Evolutionary conservation across 2,888 invertebrate species (phyloP).

Genomic region (Gastrophysa polygoni): DNA sequence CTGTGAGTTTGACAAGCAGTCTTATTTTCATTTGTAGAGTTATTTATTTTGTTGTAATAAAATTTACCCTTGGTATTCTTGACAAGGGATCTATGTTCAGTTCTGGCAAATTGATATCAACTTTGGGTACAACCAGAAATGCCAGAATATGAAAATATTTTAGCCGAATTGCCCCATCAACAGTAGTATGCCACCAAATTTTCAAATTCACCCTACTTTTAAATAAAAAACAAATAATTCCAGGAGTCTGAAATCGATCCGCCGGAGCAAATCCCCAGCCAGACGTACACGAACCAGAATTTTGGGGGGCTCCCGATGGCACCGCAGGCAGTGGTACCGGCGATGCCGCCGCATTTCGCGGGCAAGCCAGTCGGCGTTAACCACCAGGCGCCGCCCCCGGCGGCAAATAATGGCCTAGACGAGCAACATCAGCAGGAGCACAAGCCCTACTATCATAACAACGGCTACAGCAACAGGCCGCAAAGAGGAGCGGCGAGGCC

Average conservation of each 20-base stretch:
- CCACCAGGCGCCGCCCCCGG: slow-evolving; percentile 44
- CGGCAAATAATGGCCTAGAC: slow-evolving; percentile 40
- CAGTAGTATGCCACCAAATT: no score
- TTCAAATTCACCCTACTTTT: no score
- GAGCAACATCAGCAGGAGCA: slow-evolving; percentile 31
- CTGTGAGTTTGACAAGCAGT: slow-evolving; percentile 6
- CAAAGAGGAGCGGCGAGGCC: slow-evolving; percentile 42
- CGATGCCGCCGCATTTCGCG: slow-evolving; percentile 60
- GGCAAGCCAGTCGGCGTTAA: slow-evolving; percentile 34
- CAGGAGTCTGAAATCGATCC: slow-evolving; percentile 82
- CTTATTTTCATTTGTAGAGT: slow-evolving; percentile 9
- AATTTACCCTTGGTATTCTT: slow-evolving; percentile 9
- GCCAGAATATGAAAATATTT: no score
- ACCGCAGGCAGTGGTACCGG: slow-evolving; percentile 65
- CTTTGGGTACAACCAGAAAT: no score
- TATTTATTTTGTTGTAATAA: slow-evolving; percentile 9
- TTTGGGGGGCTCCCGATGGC: slow-evolving; percentile 63
- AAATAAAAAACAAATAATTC: no score
- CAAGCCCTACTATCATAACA: slow-evolving; percentile 53
- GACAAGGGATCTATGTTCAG: neutral
- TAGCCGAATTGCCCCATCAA: no score
- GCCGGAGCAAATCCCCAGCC: slow-evolving; percentile 74
- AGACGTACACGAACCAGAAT: slow-evolving; percentile 86
- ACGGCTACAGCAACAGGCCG: slow-evolving; percentile 52
- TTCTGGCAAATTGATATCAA: neutral